Conservation (phyloP, 1,140 invertebrate genomes). For the Artemia franciscana region DNA sequence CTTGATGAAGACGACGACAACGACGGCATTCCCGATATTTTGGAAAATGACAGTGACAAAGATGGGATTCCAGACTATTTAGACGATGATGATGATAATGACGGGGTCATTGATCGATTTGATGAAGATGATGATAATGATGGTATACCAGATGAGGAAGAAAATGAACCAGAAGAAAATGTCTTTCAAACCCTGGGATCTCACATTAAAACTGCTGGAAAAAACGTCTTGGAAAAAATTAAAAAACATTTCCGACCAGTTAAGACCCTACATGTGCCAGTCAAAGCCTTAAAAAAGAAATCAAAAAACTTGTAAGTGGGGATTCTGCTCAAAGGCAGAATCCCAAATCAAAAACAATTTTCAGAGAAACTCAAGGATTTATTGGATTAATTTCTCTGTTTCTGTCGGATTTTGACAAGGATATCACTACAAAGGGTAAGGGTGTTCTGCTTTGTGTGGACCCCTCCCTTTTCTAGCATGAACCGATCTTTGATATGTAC, state of each 20-base stretch:
- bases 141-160: neutral
- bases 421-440: neutral
- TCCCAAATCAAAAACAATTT: neutral
- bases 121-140: conserved; percentile 9
- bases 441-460: neutral
- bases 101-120: neutral
- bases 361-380: neutral
- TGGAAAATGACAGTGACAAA: neutral
- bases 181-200: neutral
- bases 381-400: too few species aligned
- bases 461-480: too few species aligned
- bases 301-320: neutral
- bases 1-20: neutral
- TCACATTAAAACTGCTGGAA: neutral
- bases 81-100: neutral
- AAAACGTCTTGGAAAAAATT: neutral
- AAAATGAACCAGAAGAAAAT: neutral
- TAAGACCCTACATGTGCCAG: neutral
- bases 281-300: neutral
- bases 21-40: neutral
- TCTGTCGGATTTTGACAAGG: too few species aligned
- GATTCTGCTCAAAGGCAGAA: neutral
- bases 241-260: neutral
- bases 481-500: too few species aligned
- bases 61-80: neutral